phyloP scores from a whole-genome alignment of 2,797 vertebrate species.

The Tachyglossus aculeatus region DNA sequence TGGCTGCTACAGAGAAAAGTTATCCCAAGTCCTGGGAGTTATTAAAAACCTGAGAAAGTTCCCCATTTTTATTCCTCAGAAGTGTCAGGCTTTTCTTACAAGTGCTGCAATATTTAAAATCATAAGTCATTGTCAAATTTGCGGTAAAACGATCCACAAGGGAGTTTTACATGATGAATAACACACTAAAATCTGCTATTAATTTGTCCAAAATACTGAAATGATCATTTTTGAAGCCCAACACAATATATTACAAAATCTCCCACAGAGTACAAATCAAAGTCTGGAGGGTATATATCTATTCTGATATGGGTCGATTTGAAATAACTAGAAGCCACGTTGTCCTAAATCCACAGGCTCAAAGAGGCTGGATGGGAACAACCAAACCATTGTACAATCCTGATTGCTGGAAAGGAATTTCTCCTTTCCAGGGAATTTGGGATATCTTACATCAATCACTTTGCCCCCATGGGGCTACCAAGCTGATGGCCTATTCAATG shows the following conservation, averaged over 20 bases:
- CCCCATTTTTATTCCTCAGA: conserved; percentile 24
- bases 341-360: not conserved
- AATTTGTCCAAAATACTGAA: conserved; percentile 27
- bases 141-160: conserved; percentile 23
- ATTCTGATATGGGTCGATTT: not conserved
- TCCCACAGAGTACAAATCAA: not conserved
- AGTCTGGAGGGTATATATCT: not conserved
- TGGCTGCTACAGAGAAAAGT: not conserved
- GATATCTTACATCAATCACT: too few relatives aligned
- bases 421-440: too few relatives aligned
- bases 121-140: conserved; percentile 19
- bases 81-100: not conserved
- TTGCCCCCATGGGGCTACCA: too few relatives aligned
- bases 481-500: too few relatives aligned
- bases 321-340: not conserved
- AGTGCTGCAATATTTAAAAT: not conserved
- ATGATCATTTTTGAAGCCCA: not conserved
- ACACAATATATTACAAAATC: conserved; percentile 3
- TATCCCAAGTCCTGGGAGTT: conserved; percentile 3
- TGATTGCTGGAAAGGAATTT: too few relatives aligned
- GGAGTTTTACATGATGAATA: conserved; percentile 3
- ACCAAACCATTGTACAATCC: too few relatives aligned
- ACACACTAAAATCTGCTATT: not conserved
- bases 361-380: not conserved
- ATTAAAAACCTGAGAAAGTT: conserved; percentile 22